phyloP scores from a whole-genome alignment of 1,140 invertebrate genomes.

The Lepidurus couesii region DNA sequence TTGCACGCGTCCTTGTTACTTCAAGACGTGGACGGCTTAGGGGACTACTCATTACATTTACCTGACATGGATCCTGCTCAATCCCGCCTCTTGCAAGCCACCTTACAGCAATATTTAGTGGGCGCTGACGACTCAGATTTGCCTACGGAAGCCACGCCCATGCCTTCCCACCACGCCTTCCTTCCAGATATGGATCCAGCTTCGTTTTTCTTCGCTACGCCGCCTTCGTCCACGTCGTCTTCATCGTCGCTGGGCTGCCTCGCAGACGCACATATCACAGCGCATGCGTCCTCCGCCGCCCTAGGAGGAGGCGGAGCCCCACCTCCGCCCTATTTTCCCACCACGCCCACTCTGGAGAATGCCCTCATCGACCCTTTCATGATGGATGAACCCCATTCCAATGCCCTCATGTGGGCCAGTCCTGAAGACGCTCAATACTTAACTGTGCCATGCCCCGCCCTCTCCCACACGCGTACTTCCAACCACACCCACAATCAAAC shows the following conservation, averaged over 20 bases:
- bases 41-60: not conserved
- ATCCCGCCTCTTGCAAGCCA: slow-evolving; percentile 20
- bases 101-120: slow-evolving; percentile 6
- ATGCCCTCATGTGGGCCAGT: slow-evolving; percentile 17
- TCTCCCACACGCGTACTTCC: slow-evolving; percentile 11
- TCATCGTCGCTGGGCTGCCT: slow-evolving; percentile 22
- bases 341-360: slow-evolving; percentile 4
- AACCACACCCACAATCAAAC: slow-evolving; percentile 6
- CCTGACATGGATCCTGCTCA: slow-evolving; percentile 20
- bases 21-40: slow-evolving; percentile 1
- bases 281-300: not conserved
- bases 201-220: not conserved
- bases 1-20: slow-evolving; percentile 1
- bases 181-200: slow-evolving; percentile 12
- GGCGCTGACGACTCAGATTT: not conserved
- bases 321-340: not conserved
- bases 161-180: slow-evolving; percentile 20
- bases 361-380: slow-evolving; percentile 15
- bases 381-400: slow-evolving; percentile 21
- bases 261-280: not conserved
- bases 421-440: slow-evolving; percentile 21
- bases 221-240: not conserved
- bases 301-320: not conserved
- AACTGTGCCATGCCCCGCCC: not conserved
- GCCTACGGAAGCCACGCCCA: not conserved